Evolutionary conservation across 2,888 invertebrate genomes (phyloP).

Genomic region (Lepidochrysops patricia): DNA sequence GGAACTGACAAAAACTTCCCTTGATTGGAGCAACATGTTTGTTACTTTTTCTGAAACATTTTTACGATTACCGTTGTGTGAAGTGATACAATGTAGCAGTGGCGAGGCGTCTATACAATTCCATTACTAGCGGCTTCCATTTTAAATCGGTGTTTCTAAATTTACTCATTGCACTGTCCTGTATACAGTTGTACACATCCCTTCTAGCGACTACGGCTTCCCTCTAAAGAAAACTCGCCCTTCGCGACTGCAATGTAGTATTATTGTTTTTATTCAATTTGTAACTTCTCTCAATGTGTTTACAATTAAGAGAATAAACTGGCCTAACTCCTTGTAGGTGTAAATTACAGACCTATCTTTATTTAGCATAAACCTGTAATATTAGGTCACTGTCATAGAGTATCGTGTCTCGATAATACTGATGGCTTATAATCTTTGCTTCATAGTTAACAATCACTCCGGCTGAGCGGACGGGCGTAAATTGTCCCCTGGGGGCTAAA

Average conservation of each 20-base stretch:
- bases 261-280: too few relatives aligned
- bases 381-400: conserved; percentile 16
- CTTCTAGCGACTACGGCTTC: too few relatives aligned
- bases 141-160: too few relatives aligned
- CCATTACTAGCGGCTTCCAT: too few relatives aligned
- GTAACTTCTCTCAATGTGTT: too few relatives aligned
- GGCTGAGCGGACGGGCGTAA: conserved; percentile 45
- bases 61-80: too few relatives aligned
- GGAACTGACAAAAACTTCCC: conserved; percentile 32
- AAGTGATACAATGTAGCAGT: too few relatives aligned
- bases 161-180: too few relatives aligned
- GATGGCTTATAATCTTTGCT: conserved; percentile 63
- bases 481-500: conserved; percentile 59
- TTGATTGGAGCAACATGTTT: background rate
- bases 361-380: conserved; percentile 15
- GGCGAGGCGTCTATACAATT: too few relatives aligned
- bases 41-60: background rate
- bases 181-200: too few relatives aligned
- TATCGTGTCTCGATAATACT: conserved; percentile 45
- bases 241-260: too few relatives aligned
- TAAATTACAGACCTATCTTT: conserved; percentile 10
- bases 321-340: background rate
- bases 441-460: conserved; percentile 65
- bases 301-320: background rate
- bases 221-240: too few relatives aligned